A percentile compares a stretch with the other conserved stretches of the same genome.
phyloP scores from a whole-genome alignment of 2,797 vertebrate genomes.

The Notoglanidium macrostoma region DNA sequence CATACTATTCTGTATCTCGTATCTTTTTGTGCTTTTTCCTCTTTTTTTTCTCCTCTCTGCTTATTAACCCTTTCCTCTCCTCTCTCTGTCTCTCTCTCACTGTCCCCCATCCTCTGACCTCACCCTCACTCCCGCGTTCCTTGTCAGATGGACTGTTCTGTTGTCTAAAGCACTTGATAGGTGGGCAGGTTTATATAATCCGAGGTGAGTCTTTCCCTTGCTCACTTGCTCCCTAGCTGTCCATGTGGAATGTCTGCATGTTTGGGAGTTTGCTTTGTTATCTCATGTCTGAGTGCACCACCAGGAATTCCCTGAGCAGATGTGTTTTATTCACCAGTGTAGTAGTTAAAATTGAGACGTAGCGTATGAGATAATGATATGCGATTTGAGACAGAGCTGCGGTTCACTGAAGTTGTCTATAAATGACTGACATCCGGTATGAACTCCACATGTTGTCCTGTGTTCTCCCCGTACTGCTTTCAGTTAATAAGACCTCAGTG shows the following conservation, averaged over 20 bases:
- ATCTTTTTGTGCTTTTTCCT: slow-evolving; percentile 59
- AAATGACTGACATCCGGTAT: not conserved
- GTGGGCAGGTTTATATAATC: slow-evolving; percentile 99
- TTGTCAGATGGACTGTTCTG: slow-evolving; percentile 99
- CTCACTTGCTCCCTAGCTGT: slow-evolving; percentile 39
- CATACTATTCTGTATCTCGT: not conserved
- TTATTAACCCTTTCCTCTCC: slow-evolving; percentile 84
- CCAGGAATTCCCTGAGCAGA: not conserved
- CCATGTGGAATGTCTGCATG: not conserved
- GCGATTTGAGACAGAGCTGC: not conserved
- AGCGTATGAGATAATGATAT: not conserved
- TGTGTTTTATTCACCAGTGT: not conserved
- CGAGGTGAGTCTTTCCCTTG: slow-evolving; percentile 89
- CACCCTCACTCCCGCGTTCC: slow-evolving; percentile 85
- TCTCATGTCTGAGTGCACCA: not conserved
- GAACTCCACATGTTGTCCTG: not conserved
- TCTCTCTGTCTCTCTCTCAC: slow-evolving; percentile 84
- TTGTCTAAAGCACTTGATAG: slow-evolving; percentile 99
- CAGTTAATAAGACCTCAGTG: not conserved
- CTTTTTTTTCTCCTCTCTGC: slow-evolving; percentile 74
- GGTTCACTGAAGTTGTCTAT: not conserved
- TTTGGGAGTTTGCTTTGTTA: not conserved
- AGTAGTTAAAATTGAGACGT: not conserved
- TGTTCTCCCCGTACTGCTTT: not conserved
- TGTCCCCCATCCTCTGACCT: slow-evolving; percentile 71